Conservation (phyloP, 2,888 invertebrate genomes). For the Cheilosia impressa region DNA sequence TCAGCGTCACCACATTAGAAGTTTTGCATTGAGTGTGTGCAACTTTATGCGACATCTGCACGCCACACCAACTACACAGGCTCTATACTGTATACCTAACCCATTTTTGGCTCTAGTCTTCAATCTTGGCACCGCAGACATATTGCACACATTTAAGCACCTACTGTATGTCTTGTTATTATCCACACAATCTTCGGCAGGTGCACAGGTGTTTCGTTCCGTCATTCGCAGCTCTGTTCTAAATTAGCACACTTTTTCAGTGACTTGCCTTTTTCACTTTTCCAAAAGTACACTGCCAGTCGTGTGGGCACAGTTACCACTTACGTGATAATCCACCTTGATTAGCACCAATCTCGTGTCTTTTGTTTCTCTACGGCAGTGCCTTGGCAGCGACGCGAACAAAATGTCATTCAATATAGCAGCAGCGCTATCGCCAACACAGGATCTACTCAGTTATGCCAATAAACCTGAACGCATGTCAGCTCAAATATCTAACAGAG, state of each 20-base stretch:
- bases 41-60: too few relatives aligned
- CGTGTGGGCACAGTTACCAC: slow-evolving; percentile 66
- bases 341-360: slow-evolving; percentile 66
- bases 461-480: slow-evolving; percentile 75
- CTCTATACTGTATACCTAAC: too few relatives aligned
- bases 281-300: slow-evolving; percentile 26
- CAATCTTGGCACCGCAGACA: too few relatives aligned
- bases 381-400: slow-evolving; percentile 25
- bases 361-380: slow-evolving; percentile 36
- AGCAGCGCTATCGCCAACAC: slow-evolving; percentile 55
- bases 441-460: slow-evolving; percentile 70
- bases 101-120: too few relatives aligned
- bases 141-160: too few relatives aligned
- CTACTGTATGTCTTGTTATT: too few relatives aligned
- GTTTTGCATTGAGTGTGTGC: too few relatives aligned
- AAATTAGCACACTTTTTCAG: slow-evolving; percentile 65
- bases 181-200: background rate
- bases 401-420: slow-evolving; percentile 67
- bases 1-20: too few relatives aligned
- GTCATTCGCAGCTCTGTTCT: slow-evolving; percentile 28
- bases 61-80: too few relatives aligned
- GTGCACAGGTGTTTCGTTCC: slow-evolving; percentile 40
- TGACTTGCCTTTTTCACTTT: slow-evolving; percentile 23
- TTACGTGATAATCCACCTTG: slow-evolving; percentile 61
- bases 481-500: slow-evolving; percentile 73